Evolutionary conservation across 2,888 invertebrate species (phyloP), one percentile per base, ranked within the genome.

Genomic region (Stictocephala bisonia): DNA sequence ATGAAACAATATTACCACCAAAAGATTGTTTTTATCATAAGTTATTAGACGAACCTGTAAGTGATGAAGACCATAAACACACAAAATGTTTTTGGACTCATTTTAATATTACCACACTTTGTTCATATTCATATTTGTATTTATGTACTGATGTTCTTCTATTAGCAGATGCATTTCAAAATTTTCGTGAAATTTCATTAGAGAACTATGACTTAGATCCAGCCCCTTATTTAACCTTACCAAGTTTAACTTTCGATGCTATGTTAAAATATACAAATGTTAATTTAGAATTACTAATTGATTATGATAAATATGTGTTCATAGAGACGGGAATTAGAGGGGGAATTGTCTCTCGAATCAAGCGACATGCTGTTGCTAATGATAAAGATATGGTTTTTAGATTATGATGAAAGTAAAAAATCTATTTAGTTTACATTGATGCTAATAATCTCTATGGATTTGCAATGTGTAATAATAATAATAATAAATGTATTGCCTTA

Each of bases 361-460:
- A 77, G 20, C 44, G 79, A 9, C 77, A 74, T 60, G 35, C 80
- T 11, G 75, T 77, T 67, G 81, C 82, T 3, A 83, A 82, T 74
- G 82, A 83, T 75, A 75, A 75, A 58, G 81, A 64, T 13, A 15
- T 31, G 1, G 31, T n/a, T 24, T 22, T 2, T n/a, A n/a, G n/a
- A 60, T n/a, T 82, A 78, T 76, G 68, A 82, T 70, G 15, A 51
- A 7, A 64, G 64, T 7, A 15, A 78, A 77, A 68, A n/a, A 80
- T 77, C 11, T 83, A 77, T 74, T 31, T 84, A 13, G 74, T 78
- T 18, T 83, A 82, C 71, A 76, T 81, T 3, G 82, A 82, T 77
- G 79, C 79, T 0, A 83, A 83, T 73, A 83, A 82, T 75, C 73
- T 82, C 13, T 83, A 83, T 76, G 82, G 82, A 3, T 80, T 79